phyloP scores from a whole-genome alignment of 2,888 invertebrate genomes.

The Synergus gifuensis region DNA sequence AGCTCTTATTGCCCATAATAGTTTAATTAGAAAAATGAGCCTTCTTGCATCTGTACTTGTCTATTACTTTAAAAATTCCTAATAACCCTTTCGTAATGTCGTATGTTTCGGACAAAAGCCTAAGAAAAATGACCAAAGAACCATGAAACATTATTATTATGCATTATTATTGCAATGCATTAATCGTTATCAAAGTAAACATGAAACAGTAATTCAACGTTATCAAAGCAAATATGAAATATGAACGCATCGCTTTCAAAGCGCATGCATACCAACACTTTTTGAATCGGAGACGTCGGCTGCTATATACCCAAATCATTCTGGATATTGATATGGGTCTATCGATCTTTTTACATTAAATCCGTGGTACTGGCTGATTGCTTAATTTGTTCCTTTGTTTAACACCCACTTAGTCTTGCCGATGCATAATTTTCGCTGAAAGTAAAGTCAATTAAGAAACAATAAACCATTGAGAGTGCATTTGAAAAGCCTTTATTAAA shows the following conservation, averaged over 20 bases:
- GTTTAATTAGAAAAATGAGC: background rate
- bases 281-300: slow-evolving; percentile 71
- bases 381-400: slow-evolving; percentile 72
- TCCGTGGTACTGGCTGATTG: slow-evolving; percentile 77
- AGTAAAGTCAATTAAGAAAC: background rate
- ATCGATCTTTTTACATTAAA: slow-evolving; percentile 74
- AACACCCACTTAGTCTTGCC: slow-evolving; percentile 60
- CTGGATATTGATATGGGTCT: slow-evolving; percentile 76
- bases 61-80: background rate
- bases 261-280: slow-evolving; percentile 56
- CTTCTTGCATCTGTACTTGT: background rate
- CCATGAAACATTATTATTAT: too few species aligned
- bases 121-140: background rate
- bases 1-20: too few species aligned
- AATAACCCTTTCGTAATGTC: background rate
- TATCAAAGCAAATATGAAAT: background rate
- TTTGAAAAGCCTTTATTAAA: background rate
- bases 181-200: too few species aligned
- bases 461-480: background rate
- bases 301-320: slow-evolving; percentile 76
- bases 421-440: slow-evolving; percentile 55
- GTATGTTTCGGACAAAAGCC: background rate
- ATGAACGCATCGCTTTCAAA: background rate
- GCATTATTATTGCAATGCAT: too few species aligned
- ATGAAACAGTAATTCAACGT: too few species aligned